Evolutionary conservation across 2,888 invertebrate genomes (phyloP), one percentile per base, ranked within the genome.

Genomic region (Euzetes globulus): DNA sequence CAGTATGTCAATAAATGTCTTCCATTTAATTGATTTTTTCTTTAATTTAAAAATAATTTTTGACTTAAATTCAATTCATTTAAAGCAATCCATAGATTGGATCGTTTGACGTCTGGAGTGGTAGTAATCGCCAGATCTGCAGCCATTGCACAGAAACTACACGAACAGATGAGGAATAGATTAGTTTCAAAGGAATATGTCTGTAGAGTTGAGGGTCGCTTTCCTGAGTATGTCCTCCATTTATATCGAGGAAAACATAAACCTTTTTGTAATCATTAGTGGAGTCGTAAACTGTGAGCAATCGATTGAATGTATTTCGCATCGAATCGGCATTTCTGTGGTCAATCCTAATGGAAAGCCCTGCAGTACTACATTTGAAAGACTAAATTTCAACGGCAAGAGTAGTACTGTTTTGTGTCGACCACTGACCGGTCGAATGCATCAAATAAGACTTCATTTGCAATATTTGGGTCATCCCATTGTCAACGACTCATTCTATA

Each of bases 401-500:
- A 91, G 93, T 0, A 97, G 97, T 81, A 91, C 97, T 37, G 95
- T 99, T 11, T 87, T 91, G 47, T 97, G 96, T 85, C 89, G 90
- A 81, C 98, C 98, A 0, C 90, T 91, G 81, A 98, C 98, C 0
- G 99, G 99, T 1, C 86, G 99, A 77, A 99, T 98, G 90, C 99
- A 99, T 83, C 99, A 99, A 85, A 99, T 99, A 80, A 87, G 99
- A 78, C 96, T 99, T 41, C 99, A 99, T 84, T 87, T 98, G 77
- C 99, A 99, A 84, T 99, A 91, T 84, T 86, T 99, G 81, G 94
- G 98, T 58, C 93, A 91, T 84, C 99, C 99, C 17, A 98, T 99
- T 73, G 90, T 95, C 9, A 98, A 98, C 82, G 99, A 99, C 83
- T 94, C 94, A 0, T 85, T 99, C 1, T 99, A 99, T 86, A 99